Evolutionary conservation across 2,113 vertebrate genomes (phyloP), one percentile per base, ranked within the genome.

Genomic region (Psammodynastes pulverulentus): DNA sequence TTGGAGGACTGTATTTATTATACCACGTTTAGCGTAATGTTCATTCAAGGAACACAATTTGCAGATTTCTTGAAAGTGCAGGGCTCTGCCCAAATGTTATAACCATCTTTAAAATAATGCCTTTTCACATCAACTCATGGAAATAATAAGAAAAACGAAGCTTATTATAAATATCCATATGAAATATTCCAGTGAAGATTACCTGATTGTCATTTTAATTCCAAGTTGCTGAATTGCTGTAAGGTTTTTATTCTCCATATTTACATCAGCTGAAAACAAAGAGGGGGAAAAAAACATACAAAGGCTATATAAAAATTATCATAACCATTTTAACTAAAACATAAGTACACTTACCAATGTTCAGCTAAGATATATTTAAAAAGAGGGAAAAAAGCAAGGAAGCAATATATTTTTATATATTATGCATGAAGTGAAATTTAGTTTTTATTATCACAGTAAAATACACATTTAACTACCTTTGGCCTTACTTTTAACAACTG

Each of bases 151-250:
- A 89, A 94, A 67, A 96, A 97, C 86, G 56, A 96, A 96, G 93
- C 86, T 94, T 92, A 93, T 87, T 72, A 93, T 88, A 92, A 94
- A 96, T 54, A 87, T 34, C 45, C 45, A 21, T 92, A 89, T 51
- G 24, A 95, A 90, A 91, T 72, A 95, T 53, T 96, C 95, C 93
- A 90, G 85, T 87, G 53, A 93, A 86, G 92, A 29, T 26, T 96
- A 98, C 98, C 98, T 98, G 96, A 98, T 94, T 93, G 98, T 96
- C 96, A 97, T 96, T 94, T 97, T 96, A 95, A 98, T 90, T 90
- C 98, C 98, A 96, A 98, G 97, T 92, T 97, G 97, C 79, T 98
- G 97, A 93, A 98, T 92, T 90, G 97, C 92, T 52, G 98, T 97
- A 96, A 98, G 97, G 84, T 51, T 96, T 95, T 97, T 97, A 46